Evolutionary conservation across 2,888 invertebrate species (phyloP).

Genomic region (Zygaena filipendulae): DNA sequence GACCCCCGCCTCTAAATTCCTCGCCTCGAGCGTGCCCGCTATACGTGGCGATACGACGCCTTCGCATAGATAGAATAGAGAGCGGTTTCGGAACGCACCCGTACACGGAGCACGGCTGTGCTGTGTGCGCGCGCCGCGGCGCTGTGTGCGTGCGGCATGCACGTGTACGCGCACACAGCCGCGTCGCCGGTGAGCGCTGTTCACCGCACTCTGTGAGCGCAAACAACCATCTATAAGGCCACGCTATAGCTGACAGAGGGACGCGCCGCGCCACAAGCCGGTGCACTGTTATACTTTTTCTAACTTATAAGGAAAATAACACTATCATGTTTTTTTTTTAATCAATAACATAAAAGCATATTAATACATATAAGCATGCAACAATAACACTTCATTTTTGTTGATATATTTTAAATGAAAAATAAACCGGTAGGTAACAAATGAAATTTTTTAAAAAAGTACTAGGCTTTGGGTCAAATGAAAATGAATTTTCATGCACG

Average conservation of each 20-base stretch:
- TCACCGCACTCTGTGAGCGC: slow-evolving; percentile 71
- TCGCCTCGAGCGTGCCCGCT: slow-evolving; percentile 68
- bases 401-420: too few species aligned
- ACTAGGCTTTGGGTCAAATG: too few species aligned
- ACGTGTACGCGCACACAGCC: slow-evolving; percentile 46
- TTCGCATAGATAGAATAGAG: slow-evolving; percentile 70
- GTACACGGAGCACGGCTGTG: slow-evolving; percentile 34
- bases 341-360: too few species aligned
- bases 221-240: slow-evolving; percentile 71
- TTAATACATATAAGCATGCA: too few species aligned
- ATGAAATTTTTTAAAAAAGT: too few species aligned
- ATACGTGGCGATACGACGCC: slow-evolving; percentile 67
- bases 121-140: slow-evolving; percentile 24
- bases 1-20: slow-evolving; percentile 70
- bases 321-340: slow-evolving; percentile 14
- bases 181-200: slow-evolving; percentile 64
- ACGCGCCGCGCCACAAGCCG: slow-evolving; percentile 49
- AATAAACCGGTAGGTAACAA: too few species aligned
- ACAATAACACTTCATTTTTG: too few species aligned
- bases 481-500: too few species aligned
- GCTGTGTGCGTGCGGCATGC: slow-evolving; percentile 22
- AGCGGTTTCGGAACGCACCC: slow-evolving; percentile 69
- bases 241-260: slow-evolving; percentile 68
- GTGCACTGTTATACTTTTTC: slow-evolving; percentile 24
- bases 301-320: slow-evolving; percentile 27